A percentile compares a stretch with the other conserved stretches of the same genome.
phyloP scores from a whole-genome alignment of 2,113 vertebrate species.

The Atlantisia rogersi region DNA sequence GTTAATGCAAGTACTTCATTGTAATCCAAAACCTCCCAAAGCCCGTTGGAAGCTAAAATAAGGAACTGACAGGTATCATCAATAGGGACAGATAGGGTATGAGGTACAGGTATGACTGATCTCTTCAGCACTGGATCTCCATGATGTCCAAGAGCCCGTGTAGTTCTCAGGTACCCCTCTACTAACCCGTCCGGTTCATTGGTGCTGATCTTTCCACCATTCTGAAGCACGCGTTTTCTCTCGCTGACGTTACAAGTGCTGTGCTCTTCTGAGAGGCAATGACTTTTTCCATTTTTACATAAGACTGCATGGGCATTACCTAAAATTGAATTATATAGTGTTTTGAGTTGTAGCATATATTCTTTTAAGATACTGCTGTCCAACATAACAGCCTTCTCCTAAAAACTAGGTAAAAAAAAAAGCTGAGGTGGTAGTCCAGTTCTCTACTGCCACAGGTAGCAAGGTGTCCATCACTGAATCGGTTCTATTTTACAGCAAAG shows the following conservation, averaged over 20 bases:
- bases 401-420: neutral
- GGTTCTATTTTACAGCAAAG: neutral
- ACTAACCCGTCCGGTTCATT: conserved; percentile 46
- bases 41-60: conserved; percentile 71
- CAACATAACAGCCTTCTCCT: neutral
- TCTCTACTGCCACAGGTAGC: neutral
- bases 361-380: neutral
- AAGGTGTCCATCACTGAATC: neutral
- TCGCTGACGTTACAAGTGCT: conserved; percentile 47
- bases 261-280: conserved; percentile 72
- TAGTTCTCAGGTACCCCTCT: conserved; percentile 59
- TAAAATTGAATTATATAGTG: conserved; percentile 5
- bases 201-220: conserved; percentile 48
- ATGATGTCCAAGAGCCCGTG: conserved; percentile 68
- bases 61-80: conserved; percentile 69
- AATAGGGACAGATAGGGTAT: conserved; percentile 57
- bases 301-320: conserved; percentile 71
- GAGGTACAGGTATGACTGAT: conserved; percentile 63
- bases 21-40: conserved; percentile 73
- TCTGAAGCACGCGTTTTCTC: conserved; percentile 47
- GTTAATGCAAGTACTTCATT: conserved; percentile 60
- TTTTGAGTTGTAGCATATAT: neutral
- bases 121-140: conserved; percentile 61
- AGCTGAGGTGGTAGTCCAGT: neutral
- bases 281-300: conserved; percentile 70